Conservation (phyloP, 1,140 invertebrate species). For the Caenorhabditis brenneri region DNA sequence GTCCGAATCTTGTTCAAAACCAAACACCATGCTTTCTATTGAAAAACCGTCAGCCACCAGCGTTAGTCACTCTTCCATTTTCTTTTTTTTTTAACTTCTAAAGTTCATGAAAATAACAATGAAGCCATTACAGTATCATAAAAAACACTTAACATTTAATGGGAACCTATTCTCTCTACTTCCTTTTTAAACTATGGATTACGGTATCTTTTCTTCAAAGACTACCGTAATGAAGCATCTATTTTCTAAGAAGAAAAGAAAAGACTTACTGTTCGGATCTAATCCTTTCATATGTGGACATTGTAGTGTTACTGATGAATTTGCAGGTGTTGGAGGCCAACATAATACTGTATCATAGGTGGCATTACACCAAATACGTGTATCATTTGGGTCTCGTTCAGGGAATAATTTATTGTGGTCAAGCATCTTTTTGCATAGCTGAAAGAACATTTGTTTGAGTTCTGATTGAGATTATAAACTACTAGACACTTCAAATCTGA, state of each 20-base stretch:
- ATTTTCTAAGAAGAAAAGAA: background rate
- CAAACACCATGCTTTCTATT: slow-evolving; percentile 2
- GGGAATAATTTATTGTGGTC: slow-evolving; percentile 30
- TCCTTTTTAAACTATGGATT: background rate
- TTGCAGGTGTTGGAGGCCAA: slow-evolving; percentile 80
- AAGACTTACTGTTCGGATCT: slow-evolving; percentile 78
- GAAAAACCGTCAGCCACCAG: background rate
- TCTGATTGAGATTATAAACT: background rate
- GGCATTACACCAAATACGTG: slow-evolving; percentile 75
- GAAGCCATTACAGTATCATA: background rate
- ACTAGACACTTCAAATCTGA: background rate
- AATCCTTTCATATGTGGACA: slow-evolving; percentile 79
- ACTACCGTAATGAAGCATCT: background rate
- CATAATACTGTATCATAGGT: slow-evolving; percentile 80
- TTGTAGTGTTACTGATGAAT: slow-evolving; percentile 75
- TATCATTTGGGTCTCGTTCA: slow-evolving; percentile 49
- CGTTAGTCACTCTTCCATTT: slow-evolving; percentile 25
- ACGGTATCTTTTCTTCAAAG: background rate
- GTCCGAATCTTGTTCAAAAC: background rate
- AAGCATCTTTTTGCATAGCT: slow-evolving; percentile 49
- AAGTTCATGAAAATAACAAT: no score
- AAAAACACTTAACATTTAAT: background rate
- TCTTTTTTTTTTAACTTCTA: background rate
- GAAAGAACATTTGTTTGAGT: background rate
- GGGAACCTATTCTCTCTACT: background rate